Evolutionary conservation across 2,888 invertebrate genomes (phyloP), one percentile per base, ranked within the genome.

Genomic region (Hedychridium roseum): DNA sequence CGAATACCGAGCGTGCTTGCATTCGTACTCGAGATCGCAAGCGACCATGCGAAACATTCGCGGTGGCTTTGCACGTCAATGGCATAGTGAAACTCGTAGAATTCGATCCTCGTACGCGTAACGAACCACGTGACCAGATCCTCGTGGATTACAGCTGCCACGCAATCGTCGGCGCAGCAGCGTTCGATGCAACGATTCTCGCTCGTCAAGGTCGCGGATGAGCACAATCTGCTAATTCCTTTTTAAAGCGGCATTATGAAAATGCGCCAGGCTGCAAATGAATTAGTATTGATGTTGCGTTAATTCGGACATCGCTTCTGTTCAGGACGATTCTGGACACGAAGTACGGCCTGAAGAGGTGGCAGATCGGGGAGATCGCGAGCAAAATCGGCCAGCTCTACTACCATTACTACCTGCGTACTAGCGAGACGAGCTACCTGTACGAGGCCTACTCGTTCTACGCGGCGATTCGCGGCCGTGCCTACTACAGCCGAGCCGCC

Each of bases 351-450:
- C 83, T 97, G 68, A 97, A 97, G 76, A 83, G 97, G 66, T 97
- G 97, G 97, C 97, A 97, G 81, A 97, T 97, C 68, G 97, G 97
- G 42, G 97, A 97, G 82, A 96, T 97, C 61, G 97, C 97, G 37
- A 97, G 96, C 42, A 97, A 97, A 84, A 97, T 97, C 76, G 97
- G 97, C 61, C 97, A 97, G 81, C 88, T 97, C 20, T 97, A 97
- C 81, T 97, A 97, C 80, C 97, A 97, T 82, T 97, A 97, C 82
- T 97, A 97, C 80, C 84, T 97, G 72, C 85, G 97, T 73, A 97
- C 97, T 56, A 97, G 97, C 80, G 97, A 97, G 82, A 94, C 94
- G 26, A 93, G 92, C 80, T 97, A 97, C 81, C 83, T 97, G 68
- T 92, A 93, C 79, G 97, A 97, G 82, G 95, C 97, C 38, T 96